Evolutionary conservation across 92 coral and sea anemone species (phyloP), one percentile per base, ranked within the genome.

Genomic region (Diadumene lineata): DNA sequence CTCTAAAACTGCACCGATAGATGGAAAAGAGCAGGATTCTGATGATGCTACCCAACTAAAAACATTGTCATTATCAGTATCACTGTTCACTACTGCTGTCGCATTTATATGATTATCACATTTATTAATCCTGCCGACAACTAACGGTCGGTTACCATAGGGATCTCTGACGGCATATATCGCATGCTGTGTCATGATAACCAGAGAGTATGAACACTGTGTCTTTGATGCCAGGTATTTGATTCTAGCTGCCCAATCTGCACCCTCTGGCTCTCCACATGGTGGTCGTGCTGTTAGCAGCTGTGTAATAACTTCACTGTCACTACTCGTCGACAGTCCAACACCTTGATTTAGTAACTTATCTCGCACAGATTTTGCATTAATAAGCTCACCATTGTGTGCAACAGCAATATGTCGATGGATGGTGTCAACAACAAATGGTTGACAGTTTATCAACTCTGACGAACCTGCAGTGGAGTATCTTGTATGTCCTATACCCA

Each of bases 401-500:
- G 97, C 98, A 0, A 94, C 98, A 0, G 98, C 98, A 67, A 94
- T 94, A 75, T 90, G 89, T 16, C 97, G 89, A 64, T 91, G 92
- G n/a, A 89, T 79, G 30, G 98, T 94, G 76, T 94, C 98, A 2
- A 94, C 98, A 1, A 94, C 98, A 82, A 94, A 94, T 6, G 98
- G 98, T 53, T 94, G 98, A 64, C 98, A 94, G 86, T 94, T 94
- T 51, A 88, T 81, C 0, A 94, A 91, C 48, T 91, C 93, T 13
- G 98, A 94, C 18, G 86, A 70, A 0, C 98, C 98, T 32, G 97
- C 90, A 0, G 98, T 94, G 2, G 98, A 94, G 88, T 94, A 94
- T 4, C 98, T 92, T 17, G 97, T 94, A 69, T 94, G 98, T 16
- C 98, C 98, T 64, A 94, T 91, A 2, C 98, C 98, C 98, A 94